These are phyloP conservation scores for Dendrolimus pini DNA, from an alignment of 2,888 invertebrate species.

Conservation along the genomic window DNA sequence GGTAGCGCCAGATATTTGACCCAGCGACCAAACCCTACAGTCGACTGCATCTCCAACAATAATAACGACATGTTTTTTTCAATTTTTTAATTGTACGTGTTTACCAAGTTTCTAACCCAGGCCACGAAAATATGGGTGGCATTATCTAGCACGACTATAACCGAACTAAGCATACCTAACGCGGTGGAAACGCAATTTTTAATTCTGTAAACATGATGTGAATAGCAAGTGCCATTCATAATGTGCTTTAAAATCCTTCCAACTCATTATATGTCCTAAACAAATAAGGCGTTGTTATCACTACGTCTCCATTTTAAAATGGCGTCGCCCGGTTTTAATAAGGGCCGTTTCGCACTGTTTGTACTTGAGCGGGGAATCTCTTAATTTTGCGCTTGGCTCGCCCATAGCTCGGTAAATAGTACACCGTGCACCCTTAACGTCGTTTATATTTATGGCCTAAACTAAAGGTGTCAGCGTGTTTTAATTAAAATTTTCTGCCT, in stretches of 20 bases:
- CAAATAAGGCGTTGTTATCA: constrained; percentile 24
- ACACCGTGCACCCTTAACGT: constrained; percentile 24
- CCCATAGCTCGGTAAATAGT: constrained; percentile 17
- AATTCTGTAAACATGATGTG: too few species aligned
- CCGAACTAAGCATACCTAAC: too few species aligned
- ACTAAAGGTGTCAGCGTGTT: not conserved
- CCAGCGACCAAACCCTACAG: too few species aligned
- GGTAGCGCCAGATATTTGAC: too few species aligned
- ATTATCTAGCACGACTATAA: too few species aligned
- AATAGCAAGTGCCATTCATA: too few species aligned
- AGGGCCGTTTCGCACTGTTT: constrained; percentile 57
- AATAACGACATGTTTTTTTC: too few species aligned
- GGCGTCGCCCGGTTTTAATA: constrained; percentile 44
- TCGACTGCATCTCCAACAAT: too few species aligned
- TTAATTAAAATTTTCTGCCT: not conserved
- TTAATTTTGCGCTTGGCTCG: constrained; percentile 57
- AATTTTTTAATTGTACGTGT: too few species aligned
- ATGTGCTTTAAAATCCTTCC: not conserved
- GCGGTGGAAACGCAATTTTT: too few species aligned
- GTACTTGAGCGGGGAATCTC: constrained; percentile 50
- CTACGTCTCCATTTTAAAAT: constrained; percentile 56
- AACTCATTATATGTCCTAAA: constrained; percentile 26
- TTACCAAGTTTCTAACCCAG: too few species aligned
- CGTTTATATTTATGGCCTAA: constrained; percentile 15
- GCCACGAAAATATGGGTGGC: too few species aligned